Evolutionary conservation across 2,797 vertebrate genomes (phyloP).

Genomic region (Eospalax fontanierii): DNA sequence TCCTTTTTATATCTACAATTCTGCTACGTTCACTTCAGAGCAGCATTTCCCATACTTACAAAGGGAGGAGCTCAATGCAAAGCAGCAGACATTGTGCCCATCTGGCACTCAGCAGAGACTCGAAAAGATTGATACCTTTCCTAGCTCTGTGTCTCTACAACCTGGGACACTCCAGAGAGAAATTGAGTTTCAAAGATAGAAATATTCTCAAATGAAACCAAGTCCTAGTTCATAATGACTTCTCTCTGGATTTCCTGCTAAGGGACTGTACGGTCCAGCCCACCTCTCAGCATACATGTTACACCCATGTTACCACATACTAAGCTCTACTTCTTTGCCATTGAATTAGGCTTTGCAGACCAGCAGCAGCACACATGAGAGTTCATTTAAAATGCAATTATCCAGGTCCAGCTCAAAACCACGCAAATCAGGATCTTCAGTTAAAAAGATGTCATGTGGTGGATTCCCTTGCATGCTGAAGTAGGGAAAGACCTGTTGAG

Average conservation of each 20-base stretch:
- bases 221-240: too few relatives aligned
- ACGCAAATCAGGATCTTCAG: background rate
- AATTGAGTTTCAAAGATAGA: conserved; percentile 18
- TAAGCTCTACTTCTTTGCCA: background rate
- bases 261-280: background rate
- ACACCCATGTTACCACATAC: background rate
- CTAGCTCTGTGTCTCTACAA: background rate
- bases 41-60: background rate
- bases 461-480: background rate
- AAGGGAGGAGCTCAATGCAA: background rate
- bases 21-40: conserved; percentile 17
- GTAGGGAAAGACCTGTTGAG: background rate
- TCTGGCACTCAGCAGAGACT: background rate
- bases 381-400: background rate
- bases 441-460: background rate
- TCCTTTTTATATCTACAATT: background rate
- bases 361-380: background rate
- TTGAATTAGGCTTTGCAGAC: background rate
- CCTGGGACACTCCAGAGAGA: background rate
- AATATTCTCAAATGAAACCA: background rate
- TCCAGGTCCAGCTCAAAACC: background rate
- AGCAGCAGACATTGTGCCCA: background rate
- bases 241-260: background rate
- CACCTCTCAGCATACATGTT: background rate
- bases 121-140: background rate